These are phyloP conservation scores for Acleris holmiana DNA, from an alignment of 2,888 invertebrate genomes.

Conservation along the genomic window DNA sequence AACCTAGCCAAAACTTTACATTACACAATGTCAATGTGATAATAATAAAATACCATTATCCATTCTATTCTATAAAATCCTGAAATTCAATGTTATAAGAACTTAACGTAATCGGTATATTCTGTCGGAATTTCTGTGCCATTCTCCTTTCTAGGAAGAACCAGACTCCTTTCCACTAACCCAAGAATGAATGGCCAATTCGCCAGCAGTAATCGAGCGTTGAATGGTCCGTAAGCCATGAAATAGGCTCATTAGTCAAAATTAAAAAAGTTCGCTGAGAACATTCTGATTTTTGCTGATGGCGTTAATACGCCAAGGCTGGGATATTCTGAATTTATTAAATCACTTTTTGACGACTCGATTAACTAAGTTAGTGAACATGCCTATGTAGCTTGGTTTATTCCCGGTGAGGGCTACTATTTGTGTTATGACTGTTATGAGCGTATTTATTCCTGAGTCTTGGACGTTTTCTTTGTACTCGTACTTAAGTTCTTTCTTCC, in stretches of 20 bases:
- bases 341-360: too few species aligned
- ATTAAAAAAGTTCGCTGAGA: constrained; percentile 27
- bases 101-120: constrained; percentile 21
- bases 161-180: constrained; percentile 45
- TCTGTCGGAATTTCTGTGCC: constrained; percentile 51
- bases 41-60: neutral
- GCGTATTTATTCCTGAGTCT: too few species aligned
- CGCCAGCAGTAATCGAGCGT: constrained; percentile 74
- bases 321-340: neutral
- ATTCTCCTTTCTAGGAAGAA: constrained; percentile 56
- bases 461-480: too few species aligned
- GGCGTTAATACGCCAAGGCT: constrained; percentile 1
- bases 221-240: constrained; percentile 73
- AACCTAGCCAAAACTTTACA: too few species aligned
- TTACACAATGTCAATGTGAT: too few species aligned
- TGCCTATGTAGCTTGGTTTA: too few species aligned
- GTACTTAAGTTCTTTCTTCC: too few species aligned
- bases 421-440: too few species aligned
- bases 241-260: constrained; percentile 66
- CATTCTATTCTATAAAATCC: constrained; percentile 1
- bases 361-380: too few species aligned
- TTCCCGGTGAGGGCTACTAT: too few species aligned
- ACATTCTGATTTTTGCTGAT: constrained; percentile 7
- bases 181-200: constrained; percentile 76
- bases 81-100: constrained; percentile 29